A percentile compares a stretch with the other conserved stretches of the same genome.
phyloP scores from a whole-genome alignment of 2,888 invertebrate genomes.

The Micoletzkya japonica region DNA sequence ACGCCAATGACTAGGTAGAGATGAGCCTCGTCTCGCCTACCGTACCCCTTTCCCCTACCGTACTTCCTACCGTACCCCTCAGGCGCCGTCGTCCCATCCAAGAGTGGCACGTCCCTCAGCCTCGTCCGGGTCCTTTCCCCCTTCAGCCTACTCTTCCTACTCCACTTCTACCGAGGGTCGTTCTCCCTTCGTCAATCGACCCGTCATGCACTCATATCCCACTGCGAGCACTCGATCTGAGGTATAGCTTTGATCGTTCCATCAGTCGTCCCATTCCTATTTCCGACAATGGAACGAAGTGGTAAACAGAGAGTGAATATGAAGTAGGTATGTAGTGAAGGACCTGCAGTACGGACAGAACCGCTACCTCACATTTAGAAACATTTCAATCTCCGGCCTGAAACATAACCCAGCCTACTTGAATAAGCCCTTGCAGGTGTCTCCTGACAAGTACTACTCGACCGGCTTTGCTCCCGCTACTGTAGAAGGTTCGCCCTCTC shows the following conservation, averaged over 20 bases:
- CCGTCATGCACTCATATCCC: background rate
- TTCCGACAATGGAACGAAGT: too few species aligned
- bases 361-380: too few species aligned
- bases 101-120: conserved; percentile 20
- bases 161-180: background rate
- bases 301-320: too few species aligned
- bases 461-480: conserved; percentile 21
- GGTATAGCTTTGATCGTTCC: too few species aligned
- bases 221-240: background rate
- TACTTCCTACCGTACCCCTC: background rate
- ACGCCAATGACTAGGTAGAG: too few species aligned
- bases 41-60: too few species aligned
- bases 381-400: too few species aligned
- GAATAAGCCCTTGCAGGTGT: background rate
- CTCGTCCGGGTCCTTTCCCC: conserved; percentile 18
- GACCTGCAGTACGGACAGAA: conserved; percentile 1
- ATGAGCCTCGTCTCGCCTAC: too few species aligned
- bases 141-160: background rate
- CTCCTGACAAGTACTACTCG: conserved; percentile 24
- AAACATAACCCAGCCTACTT: too few species aligned
- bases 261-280: too few species aligned
- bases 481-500: too few species aligned
- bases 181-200: background rate
- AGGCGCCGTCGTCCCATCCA: conserved; percentile 9
- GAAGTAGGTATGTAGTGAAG: too few species aligned